A percentile compares a stretch with the other conserved stretches of the same genome.
These are phyloP conservation scores for Suncus etruscus DNA, from an alignment of 2,113 vertebrate genomes.

Conservation along the genomic window DNA sequence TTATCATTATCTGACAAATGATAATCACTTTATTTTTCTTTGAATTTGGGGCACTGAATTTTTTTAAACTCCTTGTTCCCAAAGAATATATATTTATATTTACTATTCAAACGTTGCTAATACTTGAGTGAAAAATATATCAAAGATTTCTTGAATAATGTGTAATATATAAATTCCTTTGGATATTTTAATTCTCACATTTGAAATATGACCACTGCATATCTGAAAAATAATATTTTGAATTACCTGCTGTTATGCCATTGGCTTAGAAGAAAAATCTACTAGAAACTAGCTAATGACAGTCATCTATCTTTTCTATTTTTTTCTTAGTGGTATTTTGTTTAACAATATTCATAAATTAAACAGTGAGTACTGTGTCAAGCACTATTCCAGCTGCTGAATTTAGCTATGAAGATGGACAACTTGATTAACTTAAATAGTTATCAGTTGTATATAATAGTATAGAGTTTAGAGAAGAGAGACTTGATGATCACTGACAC, in stretches of 20 bases:
- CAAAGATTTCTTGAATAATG: neutral
- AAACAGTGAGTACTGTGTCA: neutral
- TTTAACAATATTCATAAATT: slow-evolving; percentile 12
- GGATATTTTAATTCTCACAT: neutral
- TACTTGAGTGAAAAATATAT: neutral
- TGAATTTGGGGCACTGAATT: neutral
- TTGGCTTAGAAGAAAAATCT: neutral
- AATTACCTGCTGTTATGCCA: neutral
- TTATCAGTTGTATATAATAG: neutral
- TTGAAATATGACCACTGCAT: neutral
- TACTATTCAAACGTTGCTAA: neutral
- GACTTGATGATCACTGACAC: neutral
- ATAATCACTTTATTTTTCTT: neutral
- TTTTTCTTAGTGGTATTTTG: neutral
- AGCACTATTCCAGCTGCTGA: neutral
- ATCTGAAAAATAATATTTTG: neutral
- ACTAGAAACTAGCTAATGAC: slow-evolving; percentile 26
- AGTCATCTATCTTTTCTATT: neutral
- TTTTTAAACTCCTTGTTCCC: slow-evolving; percentile 1
- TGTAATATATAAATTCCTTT: neutral
- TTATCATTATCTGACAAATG: neutral
- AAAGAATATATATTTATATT: slow-evolving; percentile 31
- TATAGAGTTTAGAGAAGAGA: neutral
- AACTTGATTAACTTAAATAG: slow-evolving; percentile 28
- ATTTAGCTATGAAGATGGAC: neutral